Base-by-base conservation (phyloP, 2,888 invertebrate species). In the Drosophila niveifrons region DNA sequence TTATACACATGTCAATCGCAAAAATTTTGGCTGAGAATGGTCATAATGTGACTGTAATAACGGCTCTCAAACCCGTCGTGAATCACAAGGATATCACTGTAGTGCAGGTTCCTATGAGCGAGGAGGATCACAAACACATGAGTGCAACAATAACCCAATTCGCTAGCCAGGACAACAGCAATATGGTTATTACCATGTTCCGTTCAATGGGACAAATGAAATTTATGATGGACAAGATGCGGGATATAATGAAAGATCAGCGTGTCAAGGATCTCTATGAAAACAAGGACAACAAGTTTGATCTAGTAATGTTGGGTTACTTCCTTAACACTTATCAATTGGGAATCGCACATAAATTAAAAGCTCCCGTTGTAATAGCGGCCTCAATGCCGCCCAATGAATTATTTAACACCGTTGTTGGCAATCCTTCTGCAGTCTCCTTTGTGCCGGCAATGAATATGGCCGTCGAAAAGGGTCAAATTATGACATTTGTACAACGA, bases 41-140 rank as follows among this genome's bases (percentile, higher is more conserved):
- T 0, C 91, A 92, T 50, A 90, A 92, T 78, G 87, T 92, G 15
- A 92, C 92, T 0, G 88, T 91, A 13, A 80, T 92, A 0, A 88
- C 89, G 1, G 63, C 81, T 0, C 41, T 88, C 0, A 80, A 87
- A n/a, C 80, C 91, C 2, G 41, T 63, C 0, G 71, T 91, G 1
- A 78, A 36, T 1, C 87, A 90, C 51, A 78, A 81, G n/a, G 64
- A 71, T 2, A 80, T 89, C 1, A 68, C 75, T 2, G 44, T 81
- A 1, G 76, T 91, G 0, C 44, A 78, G 1, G 70, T 91, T 23
- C 77, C 82, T 0, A 66, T 84, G 3, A 50, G 66, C 0, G 75
- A 72, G 3, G 81, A 77, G 3, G 79, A 83, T 7, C 41, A 75
- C 3, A 28, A 55, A 3, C 1, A 6, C 0, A 6, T 88, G 17